Conservation (phyloP, 2,888 invertebrate genomes). For the Frankliniella fusca region DNA sequence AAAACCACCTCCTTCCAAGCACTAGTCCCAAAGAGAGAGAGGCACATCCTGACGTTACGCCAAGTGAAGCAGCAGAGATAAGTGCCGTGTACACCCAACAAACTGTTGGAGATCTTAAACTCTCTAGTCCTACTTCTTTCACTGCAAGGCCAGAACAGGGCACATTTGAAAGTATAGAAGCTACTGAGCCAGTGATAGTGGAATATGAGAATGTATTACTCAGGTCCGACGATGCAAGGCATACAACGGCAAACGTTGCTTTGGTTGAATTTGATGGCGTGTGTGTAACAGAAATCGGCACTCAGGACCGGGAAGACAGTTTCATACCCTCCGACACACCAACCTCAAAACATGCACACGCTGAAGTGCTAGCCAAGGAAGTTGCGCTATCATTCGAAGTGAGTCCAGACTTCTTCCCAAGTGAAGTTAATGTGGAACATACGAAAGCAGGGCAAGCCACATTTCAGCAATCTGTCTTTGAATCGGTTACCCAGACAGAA, state of each 20-base stretch:
- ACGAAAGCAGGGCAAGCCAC: background rate
- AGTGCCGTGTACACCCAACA: background rate
- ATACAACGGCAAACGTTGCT: background rate
- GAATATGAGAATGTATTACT: conserved; percentile 36
- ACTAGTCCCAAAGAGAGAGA: conserved; percentile 43
- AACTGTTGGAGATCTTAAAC: background rate
- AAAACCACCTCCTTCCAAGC: conserved; percentile 36
- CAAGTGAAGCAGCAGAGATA: background rate
- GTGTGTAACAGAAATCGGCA: background rate
- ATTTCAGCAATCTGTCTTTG: conserved; percentile 44
- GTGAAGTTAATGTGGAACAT: background rate
- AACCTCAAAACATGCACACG: background rate
- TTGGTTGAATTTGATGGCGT: background rate
- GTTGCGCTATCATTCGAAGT: background rate
- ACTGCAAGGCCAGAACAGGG: conserved; percentile 37
- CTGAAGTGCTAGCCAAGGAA: background rate
- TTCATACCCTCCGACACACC: background rate
- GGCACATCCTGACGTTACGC: background rate
- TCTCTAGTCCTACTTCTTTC: conserved; percentile 31
- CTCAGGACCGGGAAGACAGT: background rate
- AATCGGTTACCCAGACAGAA: conserved; percentile 33
- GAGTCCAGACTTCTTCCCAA: background rate
- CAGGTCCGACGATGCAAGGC: background rate
- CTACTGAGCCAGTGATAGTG: conserved; percentile 36
- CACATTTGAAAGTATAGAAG: conserved; percentile 38